Evolutionary conservation across 2,888 invertebrate species (phyloP), one percentile per base, ranked within the genome.

Genomic region (Hypsopygia costalis): DNA sequence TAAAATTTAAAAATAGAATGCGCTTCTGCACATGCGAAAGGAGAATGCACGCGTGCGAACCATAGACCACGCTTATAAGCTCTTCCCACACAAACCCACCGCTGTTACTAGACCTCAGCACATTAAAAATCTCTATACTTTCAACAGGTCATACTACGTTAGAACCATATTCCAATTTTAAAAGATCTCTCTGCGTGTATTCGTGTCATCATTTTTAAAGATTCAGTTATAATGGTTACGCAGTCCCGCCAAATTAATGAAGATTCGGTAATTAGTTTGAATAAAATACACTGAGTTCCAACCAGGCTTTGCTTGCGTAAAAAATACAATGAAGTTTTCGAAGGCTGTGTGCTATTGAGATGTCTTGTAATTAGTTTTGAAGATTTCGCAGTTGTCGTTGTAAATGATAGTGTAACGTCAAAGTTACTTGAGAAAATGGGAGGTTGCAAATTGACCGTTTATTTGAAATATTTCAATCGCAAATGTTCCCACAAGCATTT

Each of bases 1-100:
- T 39, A 33, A 39, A 44, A 49, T 49, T 48, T 20, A 32, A 46
- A 50, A 46, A 42, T 41, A 42, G 52, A 55, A 60, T 56, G 53
- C 59, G 54, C 50, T 52, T 43, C 47, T 41, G 52, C 43, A 48
- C 46, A 48, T 37, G 42, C 47, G 50, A 49, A 44, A 53, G 51
- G 62, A 58, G 71, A 79, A 65, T 78, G 79, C 62, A 62, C 71
- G 73, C 73, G 73, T 63, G 76, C 62, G 64, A 58, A 59, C 55
- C 68, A 67, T 65, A 71, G 60, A 55, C 58, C 70, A 69, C 72
- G 74, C 71, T 77, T 80, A 58, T 78, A 80, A 74, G 67, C 65
- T 66, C 65, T 68, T 57, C 55, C 52, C 58, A 55, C 57, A 53
- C 56, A 47, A 51, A 47, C 55, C 61, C 57, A 52, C 78, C 74